Base-by-base conservation (phyloP, 1,140 invertebrate species). In the Euura lappo region DNA sequence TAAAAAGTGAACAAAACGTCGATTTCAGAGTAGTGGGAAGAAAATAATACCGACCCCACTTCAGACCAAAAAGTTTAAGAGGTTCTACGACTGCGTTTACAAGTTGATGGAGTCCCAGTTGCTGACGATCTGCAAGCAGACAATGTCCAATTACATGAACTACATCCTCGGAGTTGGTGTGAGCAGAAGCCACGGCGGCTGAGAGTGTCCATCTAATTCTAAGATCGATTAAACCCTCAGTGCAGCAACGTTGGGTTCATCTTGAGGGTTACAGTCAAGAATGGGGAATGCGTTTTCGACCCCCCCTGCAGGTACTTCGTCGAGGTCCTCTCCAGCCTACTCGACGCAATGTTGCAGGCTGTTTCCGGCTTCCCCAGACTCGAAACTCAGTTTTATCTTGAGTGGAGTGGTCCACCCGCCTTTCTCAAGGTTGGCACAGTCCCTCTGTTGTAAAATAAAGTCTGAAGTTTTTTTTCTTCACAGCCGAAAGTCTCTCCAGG, bases 61-160 rank as follows among this genome's bases (percentile, higher is more conserved):
- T 71, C 90, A 93, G 77, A 90, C 89, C 64, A 90, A 88, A 44
- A 90, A 91, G 80, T 92, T 96, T 79, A 92, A 92, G 80, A 89
- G 91, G 45, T 97, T 97, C 88, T 97, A 95, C 80, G 93, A 96
- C 78, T 95, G 94, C 79, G 90, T 95, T 1, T 92, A 93, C 6
- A 93, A 93, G 46, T 88, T 98, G 71, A 97, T 98, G 96, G 95
- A 95, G 3, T 92, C 92, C 75, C 94, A 97, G 81, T 87, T 98
- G 45, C 93, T 97, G 83, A 91, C 91, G 8, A 86, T 96, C 65
- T 94, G 93, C 76, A 87, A 96, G 65, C 90, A 92, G 70, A 96
- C 94, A 45, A 89, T 97, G 74, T 84, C 90, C 71, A 94, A 95
- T 76, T 97, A 92, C 81, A 92, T 93, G 11, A 85, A 93, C 74